Base-by-base conservation (phyloP, 2,113 vertebrate genomes). In the Ctenomys sociabilis region DNA sequence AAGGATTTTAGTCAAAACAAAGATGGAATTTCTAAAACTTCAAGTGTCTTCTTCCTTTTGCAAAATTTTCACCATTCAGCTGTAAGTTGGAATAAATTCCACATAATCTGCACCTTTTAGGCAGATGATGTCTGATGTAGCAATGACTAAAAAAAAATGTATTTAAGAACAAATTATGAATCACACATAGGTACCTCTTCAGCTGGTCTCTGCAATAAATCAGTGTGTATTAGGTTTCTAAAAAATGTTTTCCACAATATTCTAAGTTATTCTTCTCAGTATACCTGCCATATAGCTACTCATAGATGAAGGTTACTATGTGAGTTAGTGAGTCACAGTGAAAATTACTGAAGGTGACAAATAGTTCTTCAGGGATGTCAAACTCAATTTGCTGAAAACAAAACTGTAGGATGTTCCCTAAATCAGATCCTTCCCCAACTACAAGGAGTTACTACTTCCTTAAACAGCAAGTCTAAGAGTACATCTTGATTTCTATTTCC, bases 291-390 rank as follows among this genome's bases (percentile, higher is more conserved):
- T 4, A 4, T 49, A 88, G 40, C 17, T 37, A 91, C 1, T 45
- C 22, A 32, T 1, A 7, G 28, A 43, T n/a, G 24, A 80, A 90
- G 6, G 11, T 70, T 73, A 73, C 16, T 78, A 80, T 43, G 32
- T 61, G 35, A 85, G 57, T 82, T 81, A 86, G 37, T 49, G 22
- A 82, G 84, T 78, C 63, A 66, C 16, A 61, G 24, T 2, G 80
- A 77, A 91, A 92, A 80, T 86, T 45, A 84, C 30, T 75, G 92
- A 49, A 52, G 70, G 28, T 83, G 37, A 92, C 80, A 78, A 91
- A 73, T 0, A 90, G 68, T 68, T 92, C 61, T 70, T 72, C 45
- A 37, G 64, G 16, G 26, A 30, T 63, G 45, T 63, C 72, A 85
- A 49, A 92, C 64, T 70, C 45, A 63, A 78, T 83, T 59, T 88